Conservation (phyloP, 2,888 invertebrate genomes). For the Oscheius sp. region DNA sequence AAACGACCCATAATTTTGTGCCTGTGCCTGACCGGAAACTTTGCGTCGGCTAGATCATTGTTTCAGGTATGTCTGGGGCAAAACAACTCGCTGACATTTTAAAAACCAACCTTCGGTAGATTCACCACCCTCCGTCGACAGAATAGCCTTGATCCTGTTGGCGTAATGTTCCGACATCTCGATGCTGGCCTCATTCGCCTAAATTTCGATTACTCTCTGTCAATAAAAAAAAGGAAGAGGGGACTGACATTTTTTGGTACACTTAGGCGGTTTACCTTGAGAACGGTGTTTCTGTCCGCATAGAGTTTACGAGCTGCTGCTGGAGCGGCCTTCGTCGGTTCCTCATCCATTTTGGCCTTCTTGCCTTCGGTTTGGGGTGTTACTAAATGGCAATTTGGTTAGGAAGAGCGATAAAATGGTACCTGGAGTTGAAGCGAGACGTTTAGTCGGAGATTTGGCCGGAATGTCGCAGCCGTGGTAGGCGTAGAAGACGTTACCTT, state of each 20-base stretch:
- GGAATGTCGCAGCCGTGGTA: slow-evolving; percentile 58
- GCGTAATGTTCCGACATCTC: not conserved
- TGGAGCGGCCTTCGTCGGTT: not conserved
- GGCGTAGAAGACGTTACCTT: slow-evolving; percentile 54
- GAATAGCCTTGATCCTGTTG: slow-evolving; percentile 2
- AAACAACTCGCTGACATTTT: too few species aligned
- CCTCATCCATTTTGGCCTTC: slow-evolving; percentile 8
- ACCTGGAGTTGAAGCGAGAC: slow-evolving; percentile 8
- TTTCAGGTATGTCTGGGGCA: too few species aligned
- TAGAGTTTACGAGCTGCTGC: slow-evolving; percentile 7
- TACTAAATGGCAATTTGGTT: not conserved
- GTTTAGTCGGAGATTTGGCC: slow-evolving; percentile 24
- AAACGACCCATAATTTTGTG: too few species aligned
- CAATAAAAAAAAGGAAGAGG: too few species aligned
- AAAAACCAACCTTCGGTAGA: too few species aligned
- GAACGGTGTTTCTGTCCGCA: too few species aligned
- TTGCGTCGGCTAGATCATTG: too few species aligned
- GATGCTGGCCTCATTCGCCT: not conserved
- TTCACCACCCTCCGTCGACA: not conserved
- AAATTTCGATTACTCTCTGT: too few species aligned
- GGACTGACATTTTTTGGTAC: too few species aligned
- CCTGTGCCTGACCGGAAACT: too few species aligned
- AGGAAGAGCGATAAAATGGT: not conserved
- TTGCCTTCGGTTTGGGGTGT: not conserved
- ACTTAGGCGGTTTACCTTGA: too few species aligned